Evolutionary conservation across 2,113 vertebrate genomes (phyloP).

Genomic region (Chaenocephalus aceratus): DNA sequence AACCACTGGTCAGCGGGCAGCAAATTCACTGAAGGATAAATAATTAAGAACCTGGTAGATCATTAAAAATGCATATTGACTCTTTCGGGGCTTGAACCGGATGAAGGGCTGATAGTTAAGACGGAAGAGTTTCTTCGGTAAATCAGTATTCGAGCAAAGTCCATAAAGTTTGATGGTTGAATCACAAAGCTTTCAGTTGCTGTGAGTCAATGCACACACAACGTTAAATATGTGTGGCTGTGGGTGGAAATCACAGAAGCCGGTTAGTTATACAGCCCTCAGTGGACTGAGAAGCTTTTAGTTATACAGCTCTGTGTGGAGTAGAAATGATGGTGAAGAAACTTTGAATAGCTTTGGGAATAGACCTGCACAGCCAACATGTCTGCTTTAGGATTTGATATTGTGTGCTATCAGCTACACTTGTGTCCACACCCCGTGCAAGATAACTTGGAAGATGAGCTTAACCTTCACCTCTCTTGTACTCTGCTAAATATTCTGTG

Average conservation of each 20-base stretch:
- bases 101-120: constrained; percentile 15
- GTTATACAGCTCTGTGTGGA: constrained; percentile 19
- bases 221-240: constrained; percentile 12
- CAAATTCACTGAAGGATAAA: constrained; percentile 52
- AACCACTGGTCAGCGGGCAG: constrained; percentile 25
- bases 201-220: neutral
- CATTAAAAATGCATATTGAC: constrained; percentile 65
- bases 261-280: constrained; percentile 20
- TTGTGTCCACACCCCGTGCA: neutral
- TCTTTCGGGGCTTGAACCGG: constrained; percentile 32
- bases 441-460: constrained; percentile 4
- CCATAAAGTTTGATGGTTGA: constrained; percentile 34
- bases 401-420: neutral
- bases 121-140: neutral
- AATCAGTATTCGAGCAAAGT: constrained; percentile 17
- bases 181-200: constrained; percentile 27
- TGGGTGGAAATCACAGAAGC: neutral
- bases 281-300: constrained; percentile 33
- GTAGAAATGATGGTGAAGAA: neutral
- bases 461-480: constrained; percentile 37
- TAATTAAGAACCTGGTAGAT: constrained; percentile 57
- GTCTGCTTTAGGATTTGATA: neutral
- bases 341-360: constrained; percentile 13
- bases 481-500: constrained; percentile 53
- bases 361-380: neutral